A percentile compares a stretch with the other conserved stretches of the same genome.
Evolutionary conservation across 2,888 invertebrate genomes (phyloP).

Genomic region (Ochropacha duplaris): DNA sequence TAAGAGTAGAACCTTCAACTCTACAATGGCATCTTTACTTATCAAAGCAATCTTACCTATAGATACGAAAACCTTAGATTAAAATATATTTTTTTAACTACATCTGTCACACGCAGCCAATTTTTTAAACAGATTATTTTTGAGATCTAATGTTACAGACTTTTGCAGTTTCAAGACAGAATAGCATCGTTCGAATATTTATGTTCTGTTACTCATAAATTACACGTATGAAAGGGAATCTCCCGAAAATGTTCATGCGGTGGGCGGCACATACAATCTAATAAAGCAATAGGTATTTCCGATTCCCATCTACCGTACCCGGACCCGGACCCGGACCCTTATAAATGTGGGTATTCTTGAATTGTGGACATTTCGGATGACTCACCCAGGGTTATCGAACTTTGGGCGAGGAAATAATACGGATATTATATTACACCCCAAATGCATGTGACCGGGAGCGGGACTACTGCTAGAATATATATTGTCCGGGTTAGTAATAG

Average conservation of each 20-base stretch:
- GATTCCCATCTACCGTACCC: conserved; percentile 4
- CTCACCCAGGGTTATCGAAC: conserved; percentile 47
- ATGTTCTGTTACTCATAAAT: no score
- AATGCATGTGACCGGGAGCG: conserved; percentile 17
- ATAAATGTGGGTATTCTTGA: conserved; percentile 10
- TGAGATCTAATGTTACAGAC: no score
- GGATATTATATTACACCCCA: conserved; percentile 29
- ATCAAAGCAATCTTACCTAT: no score
- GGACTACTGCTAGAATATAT: conserved; percentile 18
- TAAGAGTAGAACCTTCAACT: no score
- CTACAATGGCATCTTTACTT: no score
- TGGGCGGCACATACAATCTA: not conserved
- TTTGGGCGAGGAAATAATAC: conserved; percentile 26
- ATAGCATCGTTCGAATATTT: no score
- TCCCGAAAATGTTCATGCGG: not conserved
- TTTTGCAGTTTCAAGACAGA: no score
- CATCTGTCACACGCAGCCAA: no score
- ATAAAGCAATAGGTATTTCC: conserved; percentile 28
- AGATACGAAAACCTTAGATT: no score
- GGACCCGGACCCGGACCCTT: not conserved
- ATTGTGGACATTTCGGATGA: conserved; percentile 46
- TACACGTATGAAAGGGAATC: not conserved
- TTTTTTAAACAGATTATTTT: no score
- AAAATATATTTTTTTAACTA: no score
- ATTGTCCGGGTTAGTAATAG: conserved; percentile 1